These are phyloP conservation scores for Holacanthella duospinosa DNA, from an alignment of 2,888 invertebrate species.

Conservation along the genomic window DNA sequence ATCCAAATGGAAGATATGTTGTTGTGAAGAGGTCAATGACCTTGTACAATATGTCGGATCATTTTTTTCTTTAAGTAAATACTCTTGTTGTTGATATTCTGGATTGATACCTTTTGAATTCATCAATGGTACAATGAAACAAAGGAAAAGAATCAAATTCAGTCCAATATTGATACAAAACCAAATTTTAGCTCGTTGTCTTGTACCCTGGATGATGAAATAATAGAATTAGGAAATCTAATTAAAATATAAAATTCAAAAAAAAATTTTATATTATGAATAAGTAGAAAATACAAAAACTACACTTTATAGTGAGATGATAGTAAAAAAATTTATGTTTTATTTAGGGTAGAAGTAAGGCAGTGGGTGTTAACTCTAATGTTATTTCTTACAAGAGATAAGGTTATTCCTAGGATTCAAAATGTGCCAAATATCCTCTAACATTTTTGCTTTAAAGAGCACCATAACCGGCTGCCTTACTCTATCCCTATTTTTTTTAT, in stretches of 20 bases:
- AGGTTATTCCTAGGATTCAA: too few species aligned
- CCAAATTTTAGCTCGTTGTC: not conserved
- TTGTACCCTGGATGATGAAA: not conserved
- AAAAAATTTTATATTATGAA: not conserved
- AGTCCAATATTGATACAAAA: not conserved
- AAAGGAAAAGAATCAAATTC: not conserved
- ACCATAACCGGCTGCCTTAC: too few species aligned
- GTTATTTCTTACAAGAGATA: too few species aligned
- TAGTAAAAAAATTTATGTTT: not conserved
- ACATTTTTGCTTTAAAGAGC: too few species aligned
- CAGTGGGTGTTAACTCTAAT: too few species aligned
- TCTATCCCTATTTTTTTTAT: too few species aligned
- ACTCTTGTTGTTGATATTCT: too few species aligned
- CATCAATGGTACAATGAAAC: not conserved
- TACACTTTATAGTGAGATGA: not conserved
- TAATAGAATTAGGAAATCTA: not conserved
- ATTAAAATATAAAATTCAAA: not conserved
- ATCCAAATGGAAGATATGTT: not conserved
- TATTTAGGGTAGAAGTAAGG: too few species aligned
- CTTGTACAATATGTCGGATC: not conserved
- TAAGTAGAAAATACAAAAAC: too few species aligned
- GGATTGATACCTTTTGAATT: not conserved
- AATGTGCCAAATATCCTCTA: too few species aligned
- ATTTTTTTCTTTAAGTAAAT: not conserved
- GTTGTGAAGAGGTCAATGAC: not conserved